Base-by-base conservation (phyloP, 1,140 invertebrate genomes). In the Platyscapa corneri region DNA sequence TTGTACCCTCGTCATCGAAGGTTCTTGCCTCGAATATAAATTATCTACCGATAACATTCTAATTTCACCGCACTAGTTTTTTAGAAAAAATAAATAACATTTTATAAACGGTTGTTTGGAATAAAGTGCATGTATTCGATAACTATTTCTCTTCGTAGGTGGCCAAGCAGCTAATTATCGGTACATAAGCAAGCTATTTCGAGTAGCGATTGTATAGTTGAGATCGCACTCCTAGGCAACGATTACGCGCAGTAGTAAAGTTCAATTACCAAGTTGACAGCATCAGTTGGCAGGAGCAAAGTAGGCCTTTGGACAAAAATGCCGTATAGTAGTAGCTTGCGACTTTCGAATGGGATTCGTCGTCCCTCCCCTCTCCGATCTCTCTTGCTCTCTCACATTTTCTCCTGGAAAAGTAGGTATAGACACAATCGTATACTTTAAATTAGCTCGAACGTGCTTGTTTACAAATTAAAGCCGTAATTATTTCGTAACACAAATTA, bases 401-500 rank as follows among this genome's bases (percentile, higher is more conserved):
- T 65, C 78, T 56, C 7, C 34, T 39, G 23, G 67, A 64, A 78
- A 77, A 39, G 20, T 56, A 49, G 64, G 16, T 27, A 84, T 27
- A 84, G 37, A 80, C 64, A 34, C 80, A 85, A 85, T 85, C 49
- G n/a, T n/a, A 82, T 85, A 82, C 78, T 65, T 65, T 76, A 53
- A 49, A 79, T 79, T 27, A 49, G 30, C 8, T 53, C n/a, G 49
- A 82, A 77, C 56, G 53, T 74, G 79, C 78, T 85, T 74, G 70
- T 85, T 82, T 80, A 79, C 53, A 74, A 82, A 85, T 85, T 85
- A 82, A 82, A 56, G 79, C 72, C 49, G 39, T 76, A 85, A 85
- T 85, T 85, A 85, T 85, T 85, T 81, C 79, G 72, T 67, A 85
- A 85, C 76, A 56, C 30, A 76, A 85, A 85, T 82, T 85, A 67